phyloP scores from a whole-genome alignment of 1,140 invertebrate genomes.

The Aleiodes sp. region DNA sequence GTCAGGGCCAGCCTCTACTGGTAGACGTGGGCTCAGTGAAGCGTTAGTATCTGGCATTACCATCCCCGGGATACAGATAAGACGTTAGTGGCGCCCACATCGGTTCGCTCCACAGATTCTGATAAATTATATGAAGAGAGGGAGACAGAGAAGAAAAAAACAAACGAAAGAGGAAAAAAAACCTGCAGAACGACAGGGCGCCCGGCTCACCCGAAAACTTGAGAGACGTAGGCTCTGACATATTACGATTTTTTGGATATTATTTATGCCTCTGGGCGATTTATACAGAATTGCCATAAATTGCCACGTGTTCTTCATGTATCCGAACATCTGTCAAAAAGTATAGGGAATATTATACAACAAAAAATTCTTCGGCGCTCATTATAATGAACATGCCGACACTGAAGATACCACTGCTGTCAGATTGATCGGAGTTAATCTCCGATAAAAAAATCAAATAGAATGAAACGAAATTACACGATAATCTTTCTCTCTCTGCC shows the following conservation, averaged over 20 bases:
- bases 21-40: background rate
- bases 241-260: background rate
- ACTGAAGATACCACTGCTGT: conserved; percentile 17
- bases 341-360: conserved; percentile 45
- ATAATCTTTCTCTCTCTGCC: conserved; percentile 28
- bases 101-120: conserved; percentile 1
- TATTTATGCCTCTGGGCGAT: background rate
- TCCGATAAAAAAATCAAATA: conserved; percentile 51
- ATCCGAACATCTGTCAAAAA: conserved; percentile 59
- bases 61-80: conserved; percentile 15
- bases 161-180: background rate
- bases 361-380: background rate
- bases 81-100: conserved; percentile 11
- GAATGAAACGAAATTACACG: conserved; percentile 51
- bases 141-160: background rate
- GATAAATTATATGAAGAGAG: conserved; percentile 7
- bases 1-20: background rate
- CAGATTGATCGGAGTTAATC: conserved; percentile 37
- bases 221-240: background rate
- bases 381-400: conserved; percentile 26
- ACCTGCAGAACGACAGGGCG: conserved; percentile 5
- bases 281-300: conserved; percentile 50
- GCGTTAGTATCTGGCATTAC: conserved; percentile 7
- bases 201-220: background rate
- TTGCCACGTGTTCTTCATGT: conserved; percentile 50